Conservation (phyloP, 1,140 invertebrate species). For the Rhyzopertha dominica region DNA sequence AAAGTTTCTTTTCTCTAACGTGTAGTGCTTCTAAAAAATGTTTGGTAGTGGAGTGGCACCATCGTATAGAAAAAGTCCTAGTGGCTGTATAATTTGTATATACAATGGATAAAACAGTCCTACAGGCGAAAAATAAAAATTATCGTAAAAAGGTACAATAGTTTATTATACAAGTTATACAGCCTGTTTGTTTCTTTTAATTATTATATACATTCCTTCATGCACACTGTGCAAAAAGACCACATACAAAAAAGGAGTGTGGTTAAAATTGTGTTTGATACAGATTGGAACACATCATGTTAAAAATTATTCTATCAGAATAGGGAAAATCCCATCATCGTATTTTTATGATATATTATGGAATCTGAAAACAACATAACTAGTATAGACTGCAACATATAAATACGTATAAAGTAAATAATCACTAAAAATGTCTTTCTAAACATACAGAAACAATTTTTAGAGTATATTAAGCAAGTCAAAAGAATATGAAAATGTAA, state of each 20-base stretch:
- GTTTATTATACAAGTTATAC: slow-evolving; percentile 34
- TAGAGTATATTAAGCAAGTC: too few relatives aligned
- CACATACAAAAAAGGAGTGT: slow-evolving; percentile 31
- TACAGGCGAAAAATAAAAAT: slow-evolving; percentile 11
- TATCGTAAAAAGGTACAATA: slow-evolving; percentile 16
- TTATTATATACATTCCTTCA: too few relatives aligned
- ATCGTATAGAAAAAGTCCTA: slow-evolving; percentile 28
- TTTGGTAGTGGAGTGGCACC: slow-evolving; percentile 35
- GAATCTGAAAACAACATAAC: too few relatives aligned
- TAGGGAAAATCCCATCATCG: too few relatives aligned
- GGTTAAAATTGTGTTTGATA: slow-evolving; percentile 29
- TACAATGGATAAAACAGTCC: slow-evolving; percentile 12
- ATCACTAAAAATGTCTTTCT: too few relatives aligned
- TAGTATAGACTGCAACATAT: too few relatives aligned
- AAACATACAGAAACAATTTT: too few relatives aligned
- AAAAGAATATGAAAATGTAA: too few relatives aligned
- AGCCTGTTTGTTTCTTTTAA: slow-evolving; percentile 32
- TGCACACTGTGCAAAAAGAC: slow-evolving; percentile 20
- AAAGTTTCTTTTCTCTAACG: slow-evolving; percentile 31
- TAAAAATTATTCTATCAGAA: too few relatives aligned
- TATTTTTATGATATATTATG: too few relatives aligned
- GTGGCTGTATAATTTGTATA: slow-evolving; percentile 33
- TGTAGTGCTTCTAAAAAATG: slow-evolving; percentile 35
- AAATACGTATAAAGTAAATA: too few relatives aligned
- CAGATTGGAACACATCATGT: slow-evolving; percentile 17